These are phyloP conservation scores for Panulirus ornatus DNA, from an alignment of 1,140 invertebrate species.

Conservation along the genomic window DNA sequence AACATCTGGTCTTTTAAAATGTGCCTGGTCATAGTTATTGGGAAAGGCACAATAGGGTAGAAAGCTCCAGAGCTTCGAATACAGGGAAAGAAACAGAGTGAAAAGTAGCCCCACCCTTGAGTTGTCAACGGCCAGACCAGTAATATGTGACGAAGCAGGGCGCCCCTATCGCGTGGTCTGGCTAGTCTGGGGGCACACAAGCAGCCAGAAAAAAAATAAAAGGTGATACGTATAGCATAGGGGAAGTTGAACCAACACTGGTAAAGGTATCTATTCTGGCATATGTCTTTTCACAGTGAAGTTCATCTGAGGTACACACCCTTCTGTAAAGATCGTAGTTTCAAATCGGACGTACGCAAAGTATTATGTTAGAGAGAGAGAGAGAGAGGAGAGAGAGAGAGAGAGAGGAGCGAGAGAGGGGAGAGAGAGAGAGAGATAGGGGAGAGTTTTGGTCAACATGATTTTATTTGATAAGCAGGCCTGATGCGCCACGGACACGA, in stretches of 20 bases:
- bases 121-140: no score
- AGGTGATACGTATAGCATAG: background rate
- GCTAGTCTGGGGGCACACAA: no score
- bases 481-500: background rate
- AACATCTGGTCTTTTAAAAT: no score
- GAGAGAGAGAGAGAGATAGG: background rate
- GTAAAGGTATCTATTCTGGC: background rate
- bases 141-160: background rate
- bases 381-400: slow-evolving; percentile 35
- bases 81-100: no score
- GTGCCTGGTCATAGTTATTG: no score
- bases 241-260: background rate
- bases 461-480: background rate
- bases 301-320: background rate
- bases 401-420: background rate
- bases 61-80: no score
- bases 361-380: background rate
- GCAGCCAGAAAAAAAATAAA: background rate
- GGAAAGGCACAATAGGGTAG: no score
- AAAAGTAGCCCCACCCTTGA: no score
- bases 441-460: background rate
- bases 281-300: background rate
- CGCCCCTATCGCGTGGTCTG: background rate
- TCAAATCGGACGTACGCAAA: background rate
- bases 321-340: background rate